Evolutionary conservation across 2,113 vertebrate species (phyloP).

Genomic region (Bambusicola thoracicus): DNA sequence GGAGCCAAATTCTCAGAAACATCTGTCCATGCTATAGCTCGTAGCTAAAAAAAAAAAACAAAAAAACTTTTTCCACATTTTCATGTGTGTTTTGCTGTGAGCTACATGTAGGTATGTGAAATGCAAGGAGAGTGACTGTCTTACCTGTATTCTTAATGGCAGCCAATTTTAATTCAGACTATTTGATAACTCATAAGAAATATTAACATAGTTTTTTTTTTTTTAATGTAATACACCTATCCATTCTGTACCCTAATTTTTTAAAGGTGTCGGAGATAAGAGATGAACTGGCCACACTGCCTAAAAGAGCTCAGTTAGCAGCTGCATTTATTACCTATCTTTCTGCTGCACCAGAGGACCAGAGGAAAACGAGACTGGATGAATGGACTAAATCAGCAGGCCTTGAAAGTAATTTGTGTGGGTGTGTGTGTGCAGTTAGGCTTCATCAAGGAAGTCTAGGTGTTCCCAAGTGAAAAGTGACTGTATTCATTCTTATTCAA

Average conservation of each 20-base stretch:
- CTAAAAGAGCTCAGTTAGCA: conserved; percentile 89
- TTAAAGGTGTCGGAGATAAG: conserved; percentile 91
- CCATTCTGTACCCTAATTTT: not conserved
- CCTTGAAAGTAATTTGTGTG: conserved; percentile 85
- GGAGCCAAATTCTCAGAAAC: not conserved
- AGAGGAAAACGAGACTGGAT: conserved; percentile 86
- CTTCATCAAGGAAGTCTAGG: not conserved
- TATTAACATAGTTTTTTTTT: not conserved
- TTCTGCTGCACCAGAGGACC: conserved; percentile 90
- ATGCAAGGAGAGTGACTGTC: not conserved
- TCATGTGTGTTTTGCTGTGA: not conserved
- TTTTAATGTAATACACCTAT: not conserved
- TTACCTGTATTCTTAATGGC: not conserved
- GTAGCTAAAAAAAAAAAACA: not conserved
- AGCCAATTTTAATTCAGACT: not conserved
- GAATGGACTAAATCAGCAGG: conserved; percentile 89
- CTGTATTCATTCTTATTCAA: not conserved
- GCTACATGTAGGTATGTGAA: not conserved
- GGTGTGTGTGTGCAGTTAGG: not conserved
- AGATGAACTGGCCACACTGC: conserved; percentile 88
- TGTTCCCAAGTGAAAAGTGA: not conserved
- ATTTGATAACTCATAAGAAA: not conserved
- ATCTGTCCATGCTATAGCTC: not conserved
- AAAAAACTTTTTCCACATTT: not conserved
- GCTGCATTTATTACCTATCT: conserved; percentile 97